A percentile compares a stretch with the other conserved stretches of the same genome.
phyloP scores from a whole-genome alignment of 1,140 invertebrate species.

The Trachelipus rathkii region DNA sequence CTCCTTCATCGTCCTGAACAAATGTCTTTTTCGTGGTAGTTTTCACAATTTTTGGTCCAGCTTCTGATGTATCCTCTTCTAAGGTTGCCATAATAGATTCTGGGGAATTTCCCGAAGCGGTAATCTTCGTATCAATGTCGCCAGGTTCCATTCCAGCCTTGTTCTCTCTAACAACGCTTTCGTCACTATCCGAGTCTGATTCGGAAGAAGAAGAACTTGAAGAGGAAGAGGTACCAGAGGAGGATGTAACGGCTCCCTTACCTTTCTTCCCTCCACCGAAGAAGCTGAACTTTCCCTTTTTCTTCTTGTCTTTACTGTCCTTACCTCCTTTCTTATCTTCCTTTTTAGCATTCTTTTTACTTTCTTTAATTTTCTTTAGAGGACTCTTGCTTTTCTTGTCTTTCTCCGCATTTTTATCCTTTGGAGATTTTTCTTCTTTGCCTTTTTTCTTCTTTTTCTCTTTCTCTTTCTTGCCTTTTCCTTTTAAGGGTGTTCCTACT shows the following conservation, averaged over 20 bases:
- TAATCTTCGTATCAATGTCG: constrained; percentile 31
- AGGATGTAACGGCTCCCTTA: constrained; percentile 23
- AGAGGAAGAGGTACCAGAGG: constrained; percentile 21
- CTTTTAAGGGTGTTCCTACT: constrained; percentile 21
- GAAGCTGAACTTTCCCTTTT: constrained; percentile 53
- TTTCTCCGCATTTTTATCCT: constrained; percentile 45
- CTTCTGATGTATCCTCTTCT: not conserved
- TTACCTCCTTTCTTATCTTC: constrained; percentile 37
- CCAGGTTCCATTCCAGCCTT: constrained; percentile 40
- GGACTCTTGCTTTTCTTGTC: constrained; percentile 35
- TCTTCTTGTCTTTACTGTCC: constrained; percentile 33
- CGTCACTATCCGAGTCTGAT: constrained; percentile 31
- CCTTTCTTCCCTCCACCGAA: constrained; percentile 20
- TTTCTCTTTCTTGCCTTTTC: constrained; percentile 34
- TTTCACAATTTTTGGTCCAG: constrained; percentile 75
- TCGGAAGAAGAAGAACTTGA: constrained; percentile 28
- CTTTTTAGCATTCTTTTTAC: constrained; percentile 39
- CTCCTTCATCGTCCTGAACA: constrained; percentile 74
- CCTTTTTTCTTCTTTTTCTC: constrained; percentile 36
- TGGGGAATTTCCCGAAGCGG: constrained; percentile 15
- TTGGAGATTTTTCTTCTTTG: constrained; percentile 42
- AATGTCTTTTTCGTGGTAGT: constrained; percentile 83
- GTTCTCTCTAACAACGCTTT: constrained; percentile 43
- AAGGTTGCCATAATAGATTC: not conserved
- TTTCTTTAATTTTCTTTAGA: constrained; percentile 32